A percentile compares a stretch with the other conserved stretches of the same genome.
phyloP scores from a whole-genome alignment of 2,888 invertebrate genomes.

The Nephrotoma flavescens region DNA sequence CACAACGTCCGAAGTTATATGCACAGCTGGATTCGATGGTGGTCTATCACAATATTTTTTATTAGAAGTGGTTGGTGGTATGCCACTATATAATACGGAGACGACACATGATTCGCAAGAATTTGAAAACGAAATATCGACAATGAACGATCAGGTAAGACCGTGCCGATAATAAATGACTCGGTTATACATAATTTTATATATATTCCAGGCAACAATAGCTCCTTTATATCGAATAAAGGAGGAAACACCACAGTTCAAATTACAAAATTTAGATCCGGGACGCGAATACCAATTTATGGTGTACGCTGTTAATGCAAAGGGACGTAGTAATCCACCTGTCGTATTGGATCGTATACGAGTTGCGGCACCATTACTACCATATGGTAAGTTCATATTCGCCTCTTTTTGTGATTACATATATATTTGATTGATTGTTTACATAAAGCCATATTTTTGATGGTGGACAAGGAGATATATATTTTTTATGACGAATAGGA shows the following conservation, averaged over 20 bases:
- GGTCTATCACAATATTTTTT: slow-evolving; percentile 70
- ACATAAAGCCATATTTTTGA: neutral
- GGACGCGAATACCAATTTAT: slow-evolving; percentile 63
- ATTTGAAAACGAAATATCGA: slow-evolving; percentile 42
- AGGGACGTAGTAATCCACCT: slow-evolving; percentile 60
- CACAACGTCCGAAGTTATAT: slow-evolving; percentile 49
- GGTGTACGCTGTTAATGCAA: slow-evolving; percentile 69
- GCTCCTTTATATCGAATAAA: slow-evolving; percentile 47
- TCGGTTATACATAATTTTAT: neutral
- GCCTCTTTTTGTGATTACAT: neutral
- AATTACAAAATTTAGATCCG: slow-evolving; percentile 56
- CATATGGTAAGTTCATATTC: slow-evolving; percentile 27
- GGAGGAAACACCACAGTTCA: slow-evolving; percentile 52
- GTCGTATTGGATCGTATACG: slow-evolving; percentile 45
- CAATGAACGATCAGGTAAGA: slow-evolving; percentile 48
- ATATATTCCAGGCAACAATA: slow-evolving; percentile 30
- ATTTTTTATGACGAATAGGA: neutral
- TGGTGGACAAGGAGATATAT: neutral
- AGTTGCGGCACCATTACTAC: slow-evolving; percentile 31
- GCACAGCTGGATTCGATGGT: slow-evolving; percentile 66
- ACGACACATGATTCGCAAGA: slow-evolving; percentile 27
- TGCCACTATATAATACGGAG: slow-evolving; percentile 36
- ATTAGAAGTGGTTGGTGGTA: slow-evolving; percentile 55
- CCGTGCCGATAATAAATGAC: neutral
- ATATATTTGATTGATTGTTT: neutral